Percentiles rank a stretch among this genome's conserved stretches.
Evolutionary conservation across 2,113 vertebrate genomes (phyloP).

Genomic region (Cervus canadensis): DNA sequence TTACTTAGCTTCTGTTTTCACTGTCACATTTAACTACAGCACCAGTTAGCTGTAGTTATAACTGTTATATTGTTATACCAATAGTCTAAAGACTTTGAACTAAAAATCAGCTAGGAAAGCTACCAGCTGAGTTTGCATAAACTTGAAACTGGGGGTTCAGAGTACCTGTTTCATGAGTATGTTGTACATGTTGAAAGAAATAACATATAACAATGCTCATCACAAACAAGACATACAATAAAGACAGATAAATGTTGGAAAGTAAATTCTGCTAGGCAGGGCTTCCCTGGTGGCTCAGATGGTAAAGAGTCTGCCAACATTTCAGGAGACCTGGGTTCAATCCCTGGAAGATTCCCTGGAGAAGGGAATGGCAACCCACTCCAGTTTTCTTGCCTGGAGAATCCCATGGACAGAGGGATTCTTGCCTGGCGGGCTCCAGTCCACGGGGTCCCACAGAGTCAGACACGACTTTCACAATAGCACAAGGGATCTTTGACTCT

Average conservation of each 20-base stretch:
- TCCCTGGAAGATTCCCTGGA: not conserved
- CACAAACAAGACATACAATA: not conserved
- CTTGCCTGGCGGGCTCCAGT: not conserved
- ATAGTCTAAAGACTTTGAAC: not conserved
- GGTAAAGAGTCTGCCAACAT: not conserved
- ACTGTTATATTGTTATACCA: not conserved
- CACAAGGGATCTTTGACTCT: not conserved
- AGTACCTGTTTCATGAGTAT: not conserved
- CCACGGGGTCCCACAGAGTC: not conserved
- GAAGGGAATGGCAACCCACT: not conserved
- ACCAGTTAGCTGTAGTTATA: not conserved
- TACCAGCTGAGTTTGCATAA: not conserved
- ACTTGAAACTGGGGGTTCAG: not conserved
- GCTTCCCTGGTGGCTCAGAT: not conserved
- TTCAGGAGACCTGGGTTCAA: not conserved
- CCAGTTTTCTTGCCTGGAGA: not conserved
- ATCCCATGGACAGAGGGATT: not conserved
- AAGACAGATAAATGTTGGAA: not conserved
- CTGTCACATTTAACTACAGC: not conserved
- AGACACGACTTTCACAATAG: not conserved
- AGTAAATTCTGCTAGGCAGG: not conserved
- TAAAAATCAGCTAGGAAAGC: not conserved
- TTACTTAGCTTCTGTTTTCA: not conserved
- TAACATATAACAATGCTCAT: not conserved
- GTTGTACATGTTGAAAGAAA: not conserved